phyloP scores from a whole-genome alignment of 2,113 vertebrate species.

The zebrafish (Danio rerio) region DNA sequence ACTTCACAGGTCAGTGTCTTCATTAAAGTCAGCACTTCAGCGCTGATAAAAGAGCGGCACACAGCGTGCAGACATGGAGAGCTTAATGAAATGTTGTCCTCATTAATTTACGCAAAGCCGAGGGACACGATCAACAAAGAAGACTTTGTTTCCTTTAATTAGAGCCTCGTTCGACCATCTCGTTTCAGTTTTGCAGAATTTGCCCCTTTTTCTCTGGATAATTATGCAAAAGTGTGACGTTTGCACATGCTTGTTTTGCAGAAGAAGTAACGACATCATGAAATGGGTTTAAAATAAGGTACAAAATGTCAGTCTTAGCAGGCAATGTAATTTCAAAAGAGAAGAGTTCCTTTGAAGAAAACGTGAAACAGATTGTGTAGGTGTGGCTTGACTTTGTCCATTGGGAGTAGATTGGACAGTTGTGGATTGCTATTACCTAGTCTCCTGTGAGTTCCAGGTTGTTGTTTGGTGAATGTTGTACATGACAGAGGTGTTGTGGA shows the following conservation, averaged over 20 bases:
- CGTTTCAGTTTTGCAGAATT: slow-evolving; percentile 43
- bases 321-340: no score
- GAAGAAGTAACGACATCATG: background rate
- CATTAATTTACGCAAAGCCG: slow-evolving; percentile 52
- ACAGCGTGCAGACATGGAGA: slow-evolving; percentile 9
- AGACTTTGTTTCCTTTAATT: slow-evolving; percentile 46
- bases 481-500: slow-evolving; percentile 28
- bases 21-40: slow-evolving; percentile 47
- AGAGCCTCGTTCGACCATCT: slow-evolving; percentile 27
- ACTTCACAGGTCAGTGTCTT: slow-evolving; percentile 43
- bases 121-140: slow-evolving; percentile 44
- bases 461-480: slow-evolving; percentile 10
- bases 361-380: no score
- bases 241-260: background rate
- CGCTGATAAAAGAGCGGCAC: slow-evolving; percentile 31
- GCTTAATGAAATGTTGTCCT: slow-evolving; percentile 55
- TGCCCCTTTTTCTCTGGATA: slow-evolving; percentile 47
- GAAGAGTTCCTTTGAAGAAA: no score
- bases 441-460: no score
- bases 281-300: no score
- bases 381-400: no score
- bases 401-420: no score
- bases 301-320: no score
- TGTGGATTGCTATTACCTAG: no score
- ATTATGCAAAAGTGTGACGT: slow-evolving; percentile 29